Base-by-base conservation (phyloP, 1,140 invertebrate genomes). In the Zaprionus camerounensis region DNA sequence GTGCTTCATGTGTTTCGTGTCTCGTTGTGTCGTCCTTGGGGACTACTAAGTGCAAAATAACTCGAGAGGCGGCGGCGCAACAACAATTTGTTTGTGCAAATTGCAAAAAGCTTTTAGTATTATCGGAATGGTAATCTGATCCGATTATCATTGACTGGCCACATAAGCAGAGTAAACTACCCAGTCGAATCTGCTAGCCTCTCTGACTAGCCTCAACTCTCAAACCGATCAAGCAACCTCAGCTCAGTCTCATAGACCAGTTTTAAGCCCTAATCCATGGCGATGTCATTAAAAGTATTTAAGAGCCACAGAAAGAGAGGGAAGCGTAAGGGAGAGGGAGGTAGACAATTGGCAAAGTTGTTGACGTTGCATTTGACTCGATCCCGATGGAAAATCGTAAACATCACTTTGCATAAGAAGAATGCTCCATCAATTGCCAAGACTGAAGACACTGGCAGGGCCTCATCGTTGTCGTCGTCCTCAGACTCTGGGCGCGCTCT, bases 381-480 rank as follows among this genome's bases (percentile, higher is more conserved):
- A 59, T 76, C 67, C 61, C 76, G 38, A 71, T 78, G 76, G 72
- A 88, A 90, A 88, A 88, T 88, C 85, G 85, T 86, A 90, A 86
- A 90, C 90, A 91, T 91, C 90, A 90, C 85, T 91, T 91, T 91
- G 85, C 90, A 91, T 91, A 90, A 91, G 78, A 90, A 90, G 82
- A 90, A 91, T 83, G 90, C 90, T 91, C 80, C 90, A 91, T 91
- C 90, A 91, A 91, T 91, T 91, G 70, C 68, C 22, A 26, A 46
- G 64, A 20, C 38, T 5, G 24, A 15, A n/a, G 51, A 17, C 31
- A 15, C 24, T 36, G 65, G 11, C 56, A 28, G n/a, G n/a, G 41
- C 41, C 41, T 9, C n/a, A 41, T 38, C 38, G 38, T 38, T 1
- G 15, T 44, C n/a, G 15, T 31, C 24, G 58, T 46, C 64, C 17